Evolutionary conservation across 2,113 vertebrate genomes (phyloP).

Genomic region (Mesitornis unicolor): DNA sequence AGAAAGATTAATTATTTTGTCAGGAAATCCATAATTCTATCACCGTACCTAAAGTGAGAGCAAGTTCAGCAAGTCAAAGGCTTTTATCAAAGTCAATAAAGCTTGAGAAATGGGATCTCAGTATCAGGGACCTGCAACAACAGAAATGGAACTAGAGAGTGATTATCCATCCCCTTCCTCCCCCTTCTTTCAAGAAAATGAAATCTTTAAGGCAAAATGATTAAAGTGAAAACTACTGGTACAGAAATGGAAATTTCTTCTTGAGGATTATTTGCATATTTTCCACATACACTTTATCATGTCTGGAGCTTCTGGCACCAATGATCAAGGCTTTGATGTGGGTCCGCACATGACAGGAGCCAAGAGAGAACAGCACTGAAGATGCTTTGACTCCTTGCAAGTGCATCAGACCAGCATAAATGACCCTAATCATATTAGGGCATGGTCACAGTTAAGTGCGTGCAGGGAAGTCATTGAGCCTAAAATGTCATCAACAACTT

Average conservation of each 20-base stretch:
- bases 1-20: slow-evolving; percentile 50
- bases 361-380: neutral
- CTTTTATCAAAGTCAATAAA: slow-evolving; percentile 67
- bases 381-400: neutral
- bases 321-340: neutral
- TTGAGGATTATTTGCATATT: slow-evolving; percentile 30
- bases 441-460: neutral
- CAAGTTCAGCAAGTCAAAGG: slow-evolving; percentile 49
- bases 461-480: neutral
- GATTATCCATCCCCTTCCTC: neutral
- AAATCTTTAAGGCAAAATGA: slow-evolving; percentile 48
- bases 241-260: slow-evolving; percentile 38
- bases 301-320: neutral
- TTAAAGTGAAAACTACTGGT: slow-evolving; percentile 26
- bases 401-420: neutral
- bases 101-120: slow-evolving; percentile 47
- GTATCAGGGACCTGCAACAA: slow-evolving; percentile 21
- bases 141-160: slow-evolving; percentile 11
- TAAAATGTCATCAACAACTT: neutral
- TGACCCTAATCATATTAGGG: neutral
- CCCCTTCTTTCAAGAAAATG: neutral
- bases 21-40: slow-evolving; percentile 54
- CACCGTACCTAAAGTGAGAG: slow-evolving; percentile 46
- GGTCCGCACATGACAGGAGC: neutral
- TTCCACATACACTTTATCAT: neutral